These are phyloP conservation scores for Chionis minor DNA, from an alignment of 2,113 vertebrate species.

Conservation along the genomic window DNA sequence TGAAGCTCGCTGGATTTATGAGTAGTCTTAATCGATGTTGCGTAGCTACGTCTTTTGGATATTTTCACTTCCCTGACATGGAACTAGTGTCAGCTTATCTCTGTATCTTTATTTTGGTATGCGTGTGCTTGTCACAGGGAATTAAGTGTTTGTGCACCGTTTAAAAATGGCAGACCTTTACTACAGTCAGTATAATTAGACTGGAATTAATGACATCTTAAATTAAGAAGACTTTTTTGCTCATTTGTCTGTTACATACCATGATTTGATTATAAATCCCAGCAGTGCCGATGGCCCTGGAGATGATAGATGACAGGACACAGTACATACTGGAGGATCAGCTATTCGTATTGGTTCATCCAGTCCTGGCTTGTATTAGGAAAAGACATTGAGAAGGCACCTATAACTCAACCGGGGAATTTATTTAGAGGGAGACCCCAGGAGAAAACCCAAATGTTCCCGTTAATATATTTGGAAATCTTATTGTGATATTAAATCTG, in stretches of 20 bases:
- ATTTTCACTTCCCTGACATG: neutral
- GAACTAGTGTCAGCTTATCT: neutral
- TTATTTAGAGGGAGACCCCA: neutral
- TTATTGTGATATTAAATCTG: neutral
- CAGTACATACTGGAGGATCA: neutral
- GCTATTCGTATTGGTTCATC: neutral
- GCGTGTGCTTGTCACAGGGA: neutral
- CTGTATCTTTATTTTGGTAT: neutral
- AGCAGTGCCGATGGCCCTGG: neutral
- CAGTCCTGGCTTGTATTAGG: neutral
- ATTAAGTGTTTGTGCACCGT: neutral
- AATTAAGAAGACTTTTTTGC: neutral
- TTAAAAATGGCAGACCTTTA: neutral
- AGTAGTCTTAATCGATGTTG: neutral
- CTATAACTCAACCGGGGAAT: neutral
- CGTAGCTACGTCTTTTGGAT: neutral
- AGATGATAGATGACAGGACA: neutral
- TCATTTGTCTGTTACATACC: neutral
- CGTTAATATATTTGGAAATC: neutral
- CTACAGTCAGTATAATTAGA: neutral
- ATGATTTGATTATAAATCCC: neutral
- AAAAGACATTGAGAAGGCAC: neutral
- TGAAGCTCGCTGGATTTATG: slow-evolving; percentile 2
- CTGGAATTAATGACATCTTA: neutral
- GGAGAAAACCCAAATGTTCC: neutral